Base-by-base conservation (phyloP, 2,888 invertebrate genomes). In the Caenorhabditis sp. region DNA sequence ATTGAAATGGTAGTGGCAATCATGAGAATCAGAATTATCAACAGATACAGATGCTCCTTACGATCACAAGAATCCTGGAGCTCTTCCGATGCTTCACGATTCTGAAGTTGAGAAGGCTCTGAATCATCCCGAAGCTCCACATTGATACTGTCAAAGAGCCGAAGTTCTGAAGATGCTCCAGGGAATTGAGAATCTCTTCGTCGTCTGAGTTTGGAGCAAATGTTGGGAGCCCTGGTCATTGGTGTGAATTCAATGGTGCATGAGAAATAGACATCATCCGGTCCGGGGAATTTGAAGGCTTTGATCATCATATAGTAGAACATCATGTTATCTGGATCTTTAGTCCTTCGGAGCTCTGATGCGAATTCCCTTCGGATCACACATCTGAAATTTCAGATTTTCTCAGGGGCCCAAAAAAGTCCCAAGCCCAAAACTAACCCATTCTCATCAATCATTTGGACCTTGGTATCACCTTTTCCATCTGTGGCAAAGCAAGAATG, bases 181-280 rank as follows among this genome's bases (percentile, higher is more conserved):
- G 59, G 20, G 53, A 64, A 50, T 31, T 67, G 63, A 27, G 10
- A n/a, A n/a, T n/a, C n/a, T n/a, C 71, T 56, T 38, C 71, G 36
- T 49, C 64, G 57, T n/a, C 72, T 57, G 2, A 67, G 58, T 64
- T 72, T 72, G 23, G 72, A 72, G 49, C 72, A 72, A 12, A 72
- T 72, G 5, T 64, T 67, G 26, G 84, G 80, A 26, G 84, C 84
- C 43, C 74, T 70, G 70, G 77, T 81, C 50, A 67, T 75, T 8
- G 81, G 81, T 43, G 87, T 87, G 53, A 86, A 69, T 64, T 87
- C 87, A 26, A 87, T 85, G 1, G 84, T 82, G 62, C 87, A 87
- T 8, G 85, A 83, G 70, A 87, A 87, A 72, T 87, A 87, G 31
- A 87, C 87, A 69, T 87, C 87, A 60, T 83, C 80, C 1, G 85